These are phyloP conservation scores for Chaetodon trifascialis DNA, from an alignment of 2,113 vertebrate species.

Conservation along the genomic window DNA sequence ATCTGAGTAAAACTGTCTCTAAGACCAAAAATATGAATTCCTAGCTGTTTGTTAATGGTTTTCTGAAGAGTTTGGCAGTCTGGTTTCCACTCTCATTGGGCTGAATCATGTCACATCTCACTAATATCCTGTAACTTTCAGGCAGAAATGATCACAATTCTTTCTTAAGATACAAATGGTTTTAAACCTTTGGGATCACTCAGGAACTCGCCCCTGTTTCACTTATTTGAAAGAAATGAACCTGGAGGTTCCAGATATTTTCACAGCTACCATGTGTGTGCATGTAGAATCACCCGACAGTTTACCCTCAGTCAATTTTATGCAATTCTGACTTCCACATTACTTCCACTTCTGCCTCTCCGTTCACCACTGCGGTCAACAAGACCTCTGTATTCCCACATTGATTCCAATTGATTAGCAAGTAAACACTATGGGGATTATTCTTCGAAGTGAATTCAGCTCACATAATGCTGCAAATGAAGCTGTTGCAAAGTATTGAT, in stretches of 20 bases:
- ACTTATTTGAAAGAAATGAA: neutral
- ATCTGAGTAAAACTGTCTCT: too few relatives aligned
- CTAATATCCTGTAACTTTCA: too few relatives aligned
- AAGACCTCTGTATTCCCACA: constrained; percentile 15
- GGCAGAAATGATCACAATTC: too few relatives aligned
- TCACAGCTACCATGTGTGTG: neutral
- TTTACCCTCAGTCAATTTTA: neutral
- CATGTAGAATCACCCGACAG: neutral
- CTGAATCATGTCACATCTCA: too few relatives aligned
- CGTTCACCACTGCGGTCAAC: neutral
- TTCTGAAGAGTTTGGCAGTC: too few relatives aligned
- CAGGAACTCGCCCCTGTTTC: neutral
- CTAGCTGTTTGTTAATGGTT: too few relatives aligned
- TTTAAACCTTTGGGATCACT: neutral
- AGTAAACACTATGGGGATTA: constrained; percentile 15
- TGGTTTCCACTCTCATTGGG: too few relatives aligned
- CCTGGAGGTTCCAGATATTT: neutral
- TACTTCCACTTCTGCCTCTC: neutral
- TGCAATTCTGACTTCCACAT: too few relatives aligned
- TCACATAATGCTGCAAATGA: constrained; percentile 41
- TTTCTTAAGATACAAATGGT: neutral
- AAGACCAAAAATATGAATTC: too few relatives aligned
- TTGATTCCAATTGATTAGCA: constrained; percentile 41
- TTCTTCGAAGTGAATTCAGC: constrained; percentile 48
- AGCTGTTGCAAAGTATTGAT: constrained; percentile 52